A percentile compares a stretch with the other conserved stretches of the same genome.
phyloP scores from a whole-genome alignment of 2,888 invertebrate genomes.

The Hemithea aestivaria region DNA sequence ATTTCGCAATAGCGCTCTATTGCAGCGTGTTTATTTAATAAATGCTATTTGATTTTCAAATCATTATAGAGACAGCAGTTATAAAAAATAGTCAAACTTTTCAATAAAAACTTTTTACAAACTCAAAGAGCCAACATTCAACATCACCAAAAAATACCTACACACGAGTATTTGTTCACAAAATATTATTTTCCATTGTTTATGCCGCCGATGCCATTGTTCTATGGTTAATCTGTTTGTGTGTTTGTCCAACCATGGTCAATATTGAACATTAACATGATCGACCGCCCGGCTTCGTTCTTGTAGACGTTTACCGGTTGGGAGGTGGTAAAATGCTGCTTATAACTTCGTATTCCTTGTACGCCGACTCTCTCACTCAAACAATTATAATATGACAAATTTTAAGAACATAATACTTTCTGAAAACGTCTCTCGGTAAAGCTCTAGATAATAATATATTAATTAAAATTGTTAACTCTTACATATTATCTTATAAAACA shows the following conservation, averaged over 20 bases:
- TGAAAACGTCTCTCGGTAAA: no score
- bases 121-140: neutral
- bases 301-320: slow-evolving; percentile 34
- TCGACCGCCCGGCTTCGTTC: slow-evolving; percentile 40
- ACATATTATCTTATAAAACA: no score
- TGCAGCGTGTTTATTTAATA: no score
- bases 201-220: slow-evolving; percentile 37
- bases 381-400: no score
- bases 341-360: neutral
- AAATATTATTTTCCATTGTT: slow-evolving; percentile 26
- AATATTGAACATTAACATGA: slow-evolving; percentile 65
- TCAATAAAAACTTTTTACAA: neutral
- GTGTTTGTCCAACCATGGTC: slow-evolving; percentile 50
- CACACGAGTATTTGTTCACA: slow-evolving; percentile 6
- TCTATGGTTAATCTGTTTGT: slow-evolving; percentile 65
- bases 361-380: no score
- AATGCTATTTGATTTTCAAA: no score
- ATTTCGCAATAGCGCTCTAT: no score
- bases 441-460: no score
- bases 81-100: no score
- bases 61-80: no score
- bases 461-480: no score
- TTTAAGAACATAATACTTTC: no score
- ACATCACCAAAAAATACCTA: neutral
- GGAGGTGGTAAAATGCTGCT: slow-evolving; percentile 29